Evolutionary conservation across 2,113 vertebrate genomes (phyloP).

Genomic region (Psittacus erithacus): DNA sequence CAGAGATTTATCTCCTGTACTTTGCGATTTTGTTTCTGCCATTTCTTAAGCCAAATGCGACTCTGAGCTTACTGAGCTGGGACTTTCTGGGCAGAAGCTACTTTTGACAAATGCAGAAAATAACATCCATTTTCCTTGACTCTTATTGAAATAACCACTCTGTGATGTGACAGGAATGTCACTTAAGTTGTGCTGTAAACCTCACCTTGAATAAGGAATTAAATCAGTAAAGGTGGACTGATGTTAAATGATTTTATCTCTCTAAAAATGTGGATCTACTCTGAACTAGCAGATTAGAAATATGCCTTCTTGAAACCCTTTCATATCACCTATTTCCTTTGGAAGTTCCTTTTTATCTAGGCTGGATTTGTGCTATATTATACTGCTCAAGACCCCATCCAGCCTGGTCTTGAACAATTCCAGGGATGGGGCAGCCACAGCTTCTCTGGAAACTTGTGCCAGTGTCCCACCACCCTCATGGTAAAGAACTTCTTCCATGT

Average conservation of each 20-base stretch:
- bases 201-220: neutral
- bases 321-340: neutral
- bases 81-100: neutral
- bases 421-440: neutral
- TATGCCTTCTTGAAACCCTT: neutral
- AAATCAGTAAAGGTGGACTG: neutral
- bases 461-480: neutral
- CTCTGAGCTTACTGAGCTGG: neutral
- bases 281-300: neutral
- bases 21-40: conserved; percentile 5
- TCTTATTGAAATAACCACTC: neutral
- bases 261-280: neutral
- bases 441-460: neutral
- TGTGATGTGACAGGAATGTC: neutral
- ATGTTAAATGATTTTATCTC: neutral
- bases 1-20: conserved; percentile 31
- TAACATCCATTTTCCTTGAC: neutral
- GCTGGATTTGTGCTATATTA: neutral
- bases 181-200: neutral
- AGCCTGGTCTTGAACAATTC: neutral
- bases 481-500: neutral
- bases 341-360: neutral
- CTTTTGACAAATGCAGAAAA: neutral
- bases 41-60: neutral
- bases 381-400: neutral